phyloP scores from a whole-genome alignment of 2,888 invertebrate genomes.

The Netelia inedita region DNA sequence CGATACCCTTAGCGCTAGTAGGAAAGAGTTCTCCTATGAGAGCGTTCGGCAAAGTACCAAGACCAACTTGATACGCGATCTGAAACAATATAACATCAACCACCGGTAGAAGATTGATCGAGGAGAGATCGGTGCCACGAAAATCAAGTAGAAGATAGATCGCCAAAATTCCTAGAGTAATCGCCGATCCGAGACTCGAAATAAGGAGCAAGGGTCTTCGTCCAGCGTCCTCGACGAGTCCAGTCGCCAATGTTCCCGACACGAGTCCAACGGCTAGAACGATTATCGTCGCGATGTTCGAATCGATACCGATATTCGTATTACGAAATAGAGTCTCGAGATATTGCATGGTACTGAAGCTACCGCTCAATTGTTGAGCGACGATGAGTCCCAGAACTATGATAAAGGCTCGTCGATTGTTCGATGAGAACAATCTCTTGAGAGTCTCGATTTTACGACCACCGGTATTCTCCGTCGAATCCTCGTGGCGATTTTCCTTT shows the following conservation, averaged over 20 bases:
- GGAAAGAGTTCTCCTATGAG: conserved; percentile 83
- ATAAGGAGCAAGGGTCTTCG: conserved; percentile 85
- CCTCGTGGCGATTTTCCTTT: conserved; percentile 66
- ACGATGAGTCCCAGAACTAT: conserved; percentile 83
- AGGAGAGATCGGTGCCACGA: conserved; percentile 73
- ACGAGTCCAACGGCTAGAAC: conserved; percentile 85
- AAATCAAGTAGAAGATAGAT: conserved; percentile 76
- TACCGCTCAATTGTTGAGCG: conserved; percentile 82
- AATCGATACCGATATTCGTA: conserved; percentile 76
- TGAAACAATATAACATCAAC: conserved; percentile 81
- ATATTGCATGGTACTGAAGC: conserved; percentile 83
- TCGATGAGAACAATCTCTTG: conserved; percentile 72
- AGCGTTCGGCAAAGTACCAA: conserved; percentile 82
- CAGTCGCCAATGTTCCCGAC: conserved; percentile 80
- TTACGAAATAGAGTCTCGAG: conserved; percentile 77
- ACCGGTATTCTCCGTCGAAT: conserved; percentile 69
- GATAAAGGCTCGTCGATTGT: conserved; percentile 78
- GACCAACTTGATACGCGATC: conserved; percentile 80
- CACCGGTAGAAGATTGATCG: conserved; percentile 79
- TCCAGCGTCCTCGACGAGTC: conserved; percentile 85
- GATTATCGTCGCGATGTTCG: conserved; percentile 84
- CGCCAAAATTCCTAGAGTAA: conserved; percentile 78
- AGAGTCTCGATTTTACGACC: conserved; percentile 55
- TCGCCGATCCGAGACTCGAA: conserved; percentile 83
- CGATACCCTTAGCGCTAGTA: conserved; percentile 81